Base-by-base conservation (phyloP, 2,113 vertebrate species). In the Gavia stellata region DNA sequence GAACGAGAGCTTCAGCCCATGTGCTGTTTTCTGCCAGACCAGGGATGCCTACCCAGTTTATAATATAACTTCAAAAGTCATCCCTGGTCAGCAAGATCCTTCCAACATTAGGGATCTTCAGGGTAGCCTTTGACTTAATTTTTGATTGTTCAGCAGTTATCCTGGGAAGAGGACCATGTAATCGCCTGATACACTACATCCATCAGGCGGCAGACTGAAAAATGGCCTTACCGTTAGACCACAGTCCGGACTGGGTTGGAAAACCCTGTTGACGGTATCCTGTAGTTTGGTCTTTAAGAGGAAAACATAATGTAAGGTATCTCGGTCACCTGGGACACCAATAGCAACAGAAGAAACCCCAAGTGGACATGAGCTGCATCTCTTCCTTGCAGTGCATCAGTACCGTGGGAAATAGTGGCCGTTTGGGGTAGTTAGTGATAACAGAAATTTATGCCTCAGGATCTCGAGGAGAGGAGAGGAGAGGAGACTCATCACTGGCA, bases 121-220 rank as follows among this genome's bases (percentile, higher is more conserved):
- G 28, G 21, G 8, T 17, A 63, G 3, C 8, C 21, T 5, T 33
- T 68, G 52, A 14, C 3, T 44, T 36, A 20, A 20, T 34, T 50
- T 75, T 50, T 67, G 19, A 23, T 62, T 58, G 33, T 21, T 74
- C 61, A 73, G 36, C 9, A 49, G 24, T 81, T 72, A 28, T 7
- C 14, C 31, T 45, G 19, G 12, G 52, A 86, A 71, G 10, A 79
- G 12, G 18, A 49, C 8, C 4, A 72, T 4, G 1, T 49, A 52
- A 66, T 63, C 26, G 31, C 17, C 36, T 52, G 34, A 42, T 8
- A 24, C 0, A 0, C 23, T 62, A 14, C 0, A 0, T 18, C 58
- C 44, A 24, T 33, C 38, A 81, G 23, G 15, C 8, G 2, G 19
- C 11, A 66, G 33, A 28, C 13, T 75, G 36, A 81, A 88, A 82